Evolutionary conservation across 1,140 invertebrate species (phyloP).

Genomic region (Druon quercuslanigerum): DNA sequence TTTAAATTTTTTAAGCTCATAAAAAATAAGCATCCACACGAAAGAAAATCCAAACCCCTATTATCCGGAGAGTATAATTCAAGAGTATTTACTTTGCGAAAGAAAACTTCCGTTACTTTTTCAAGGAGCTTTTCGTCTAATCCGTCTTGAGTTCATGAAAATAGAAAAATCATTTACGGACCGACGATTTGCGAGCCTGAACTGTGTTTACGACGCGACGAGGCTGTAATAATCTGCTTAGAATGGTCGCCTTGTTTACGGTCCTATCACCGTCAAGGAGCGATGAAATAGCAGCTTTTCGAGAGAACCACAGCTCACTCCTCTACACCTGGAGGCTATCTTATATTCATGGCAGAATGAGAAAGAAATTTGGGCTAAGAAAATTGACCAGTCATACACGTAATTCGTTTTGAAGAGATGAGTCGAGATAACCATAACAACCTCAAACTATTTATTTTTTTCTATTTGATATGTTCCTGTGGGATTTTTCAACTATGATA

Average conservation of each 20-base stretch:
- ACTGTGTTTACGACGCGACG: conserved; percentile 33
- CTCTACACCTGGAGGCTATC: conserved; percentile 22
- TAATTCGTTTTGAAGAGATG: conserved; percentile 22
- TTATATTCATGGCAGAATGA: conserved; percentile 28
- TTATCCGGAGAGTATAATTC: conserved; percentile 12
- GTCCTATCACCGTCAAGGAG: conserved; percentile 33
- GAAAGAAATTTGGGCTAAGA: conserved; percentile 29
- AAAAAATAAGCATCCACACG: conserved; percentile 2
- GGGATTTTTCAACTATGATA: neutral
- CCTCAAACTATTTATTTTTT: neutral
- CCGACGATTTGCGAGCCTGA: conserved; percentile 41
- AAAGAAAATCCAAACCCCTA: conserved; percentile 37
- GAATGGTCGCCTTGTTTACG: conserved; percentile 41
- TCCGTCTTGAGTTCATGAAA: conserved; percentile 44
- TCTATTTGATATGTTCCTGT: neutral
- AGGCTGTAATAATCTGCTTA: conserved; percentile 61
- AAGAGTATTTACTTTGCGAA: conserved; percentile 8
- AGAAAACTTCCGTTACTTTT: conserved; percentile 36
- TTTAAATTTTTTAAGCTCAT: neutral
- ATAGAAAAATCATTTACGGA: conserved; percentile 55
- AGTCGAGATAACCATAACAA: conserved; percentile 10
- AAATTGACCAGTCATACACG: conserved; percentile 19
- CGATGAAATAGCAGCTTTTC: conserved; percentile 32
- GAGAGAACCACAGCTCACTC: neutral
- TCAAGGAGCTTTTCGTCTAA: conserved; percentile 49